Evolutionary conservation across 2,888 invertebrate genomes (phyloP), one percentile per base, ranked within the genome.

Genomic region (Sphaerophoria taeniata): DNA sequence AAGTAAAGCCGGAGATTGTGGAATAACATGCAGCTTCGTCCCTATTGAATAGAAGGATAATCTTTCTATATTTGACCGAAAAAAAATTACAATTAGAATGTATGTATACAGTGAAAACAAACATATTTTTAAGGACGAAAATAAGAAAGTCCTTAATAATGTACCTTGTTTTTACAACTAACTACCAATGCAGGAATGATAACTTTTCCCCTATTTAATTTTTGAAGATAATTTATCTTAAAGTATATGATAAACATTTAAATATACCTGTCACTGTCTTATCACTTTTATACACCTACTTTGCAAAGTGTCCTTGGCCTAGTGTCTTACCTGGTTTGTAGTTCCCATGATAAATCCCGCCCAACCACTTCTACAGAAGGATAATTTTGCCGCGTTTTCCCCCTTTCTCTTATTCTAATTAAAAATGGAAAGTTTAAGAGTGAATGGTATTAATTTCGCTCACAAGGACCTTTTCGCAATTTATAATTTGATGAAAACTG

Each of bases 401-500:
- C 47, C 67, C 80, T 55, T 76, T 80, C 76, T 61, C 58, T 73
- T 69, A 76, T 85, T 85, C 76, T 85, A 85, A 81, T 85, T 85
- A 85, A 80, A 80, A 85, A 81, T 70, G 67, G 63, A 85, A 85
- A 85, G 72, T 80, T 81, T 81, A 70, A 80, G 47, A 85, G 73
- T 77, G 80, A 84, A 85, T 69, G 72, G 80, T 81, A 77, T 85
- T 76, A 73, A 85, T 80, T 76, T 76, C 76, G 76, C 73, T 72
- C 75, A 81, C 80, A 85, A 81, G 76, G 76, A 76, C 56, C 80
- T 76, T 80, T 72, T 85, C 55, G 67, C 75, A 81, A 85, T 81
- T 81, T 85, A 85, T 85, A 85, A 80, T 81, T 85, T 85, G 51
- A 76, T 85, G 56, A 63, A 69, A 60, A 73, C 85, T 77, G 79